phyloP scores from a whole-genome alignment of 2,797 vertebrate species.

The Toxotes lorentzi region DNA sequence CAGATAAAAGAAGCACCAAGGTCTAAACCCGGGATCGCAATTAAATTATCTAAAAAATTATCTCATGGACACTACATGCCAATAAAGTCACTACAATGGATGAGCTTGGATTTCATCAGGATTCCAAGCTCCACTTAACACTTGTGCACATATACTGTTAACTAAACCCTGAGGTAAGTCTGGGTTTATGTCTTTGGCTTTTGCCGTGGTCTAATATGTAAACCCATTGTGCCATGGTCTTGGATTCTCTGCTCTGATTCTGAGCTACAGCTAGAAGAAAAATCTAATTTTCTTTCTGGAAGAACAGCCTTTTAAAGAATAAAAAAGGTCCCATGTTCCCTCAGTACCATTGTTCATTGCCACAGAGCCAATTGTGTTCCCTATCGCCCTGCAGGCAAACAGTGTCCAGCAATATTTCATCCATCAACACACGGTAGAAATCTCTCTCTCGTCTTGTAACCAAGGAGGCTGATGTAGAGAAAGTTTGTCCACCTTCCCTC shows the following conservation, averaged over 20 bases:
- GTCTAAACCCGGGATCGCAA: conserved; percentile 13
- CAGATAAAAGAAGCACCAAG: conserved; percentile 32
- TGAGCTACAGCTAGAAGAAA: conserved; percentile 6
- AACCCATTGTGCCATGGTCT: not conserved
- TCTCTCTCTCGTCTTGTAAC: conserved; percentile 37
- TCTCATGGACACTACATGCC: conserved; percentile 11
- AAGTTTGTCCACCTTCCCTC: conserved; percentile 24
- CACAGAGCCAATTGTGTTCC: conserved; percentile 51
- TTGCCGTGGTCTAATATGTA: not conserved
- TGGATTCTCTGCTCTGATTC: not conserved
- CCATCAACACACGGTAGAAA: conserved; percentile 36
- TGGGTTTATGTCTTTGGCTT: not conserved
- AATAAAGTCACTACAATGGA: not conserved
- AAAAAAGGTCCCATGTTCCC: conserved; percentile 5
- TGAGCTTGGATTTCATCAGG: conserved; percentile 3
- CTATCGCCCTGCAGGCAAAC: conserved; percentile 35
- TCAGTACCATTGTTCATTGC: conserved; percentile 44
- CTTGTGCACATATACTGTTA: not conserved
- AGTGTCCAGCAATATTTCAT: conserved; percentile 46
- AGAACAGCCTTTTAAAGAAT: conserved; percentile 19
- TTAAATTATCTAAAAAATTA: conserved; percentile 29
- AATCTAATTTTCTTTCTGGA: conserved; percentile 22
- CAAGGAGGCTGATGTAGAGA: conserved; percentile 42
- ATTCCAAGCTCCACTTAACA: conserved; percentile 1
- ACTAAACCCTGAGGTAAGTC: not conserved